phyloP scores from a whole-genome alignment of 2,797 vertebrate species.

The Falco novaeseelandiae region DNA sequence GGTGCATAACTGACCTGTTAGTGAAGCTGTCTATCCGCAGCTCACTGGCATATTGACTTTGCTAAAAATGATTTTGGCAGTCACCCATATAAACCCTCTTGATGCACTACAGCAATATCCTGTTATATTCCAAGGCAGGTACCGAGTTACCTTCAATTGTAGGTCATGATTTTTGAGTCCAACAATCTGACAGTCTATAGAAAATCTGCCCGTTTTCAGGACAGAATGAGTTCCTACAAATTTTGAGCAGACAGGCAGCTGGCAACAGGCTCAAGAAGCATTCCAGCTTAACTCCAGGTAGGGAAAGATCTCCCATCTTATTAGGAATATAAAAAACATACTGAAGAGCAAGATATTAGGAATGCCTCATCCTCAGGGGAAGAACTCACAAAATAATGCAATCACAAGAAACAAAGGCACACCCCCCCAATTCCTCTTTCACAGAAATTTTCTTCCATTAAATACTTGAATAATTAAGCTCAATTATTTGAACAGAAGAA shows the following conservation, averaged over 20 bases:
- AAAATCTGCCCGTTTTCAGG: neutral
- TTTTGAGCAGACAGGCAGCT: neutral
- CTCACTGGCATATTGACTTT: neutral
- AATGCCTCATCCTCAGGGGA: neutral
- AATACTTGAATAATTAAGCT: neutral
- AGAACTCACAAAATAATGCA: neutral
- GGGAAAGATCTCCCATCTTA: neutral
- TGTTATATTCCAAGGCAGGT: neutral
- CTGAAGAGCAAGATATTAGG: neutral
- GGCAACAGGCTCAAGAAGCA: neutral
- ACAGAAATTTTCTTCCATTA: neutral
- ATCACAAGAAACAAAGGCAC: neutral
- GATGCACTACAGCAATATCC: neutral
- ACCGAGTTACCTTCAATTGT: neutral
- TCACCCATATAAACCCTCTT: neutral
- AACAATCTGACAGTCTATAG: neutral
- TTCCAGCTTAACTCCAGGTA: neutral
- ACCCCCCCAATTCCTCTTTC: neutral
- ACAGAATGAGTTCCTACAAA: neutral
- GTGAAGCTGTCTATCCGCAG: neutral
- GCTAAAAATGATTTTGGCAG: neutral
- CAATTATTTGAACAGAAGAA: neutral
- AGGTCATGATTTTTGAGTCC: fast-evolving
- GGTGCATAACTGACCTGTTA: neutral
- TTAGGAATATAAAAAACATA: neutral